phyloP scores from a whole-genome alignment of 2,113 vertebrate genomes.

The Pavo muticus region DNA sequence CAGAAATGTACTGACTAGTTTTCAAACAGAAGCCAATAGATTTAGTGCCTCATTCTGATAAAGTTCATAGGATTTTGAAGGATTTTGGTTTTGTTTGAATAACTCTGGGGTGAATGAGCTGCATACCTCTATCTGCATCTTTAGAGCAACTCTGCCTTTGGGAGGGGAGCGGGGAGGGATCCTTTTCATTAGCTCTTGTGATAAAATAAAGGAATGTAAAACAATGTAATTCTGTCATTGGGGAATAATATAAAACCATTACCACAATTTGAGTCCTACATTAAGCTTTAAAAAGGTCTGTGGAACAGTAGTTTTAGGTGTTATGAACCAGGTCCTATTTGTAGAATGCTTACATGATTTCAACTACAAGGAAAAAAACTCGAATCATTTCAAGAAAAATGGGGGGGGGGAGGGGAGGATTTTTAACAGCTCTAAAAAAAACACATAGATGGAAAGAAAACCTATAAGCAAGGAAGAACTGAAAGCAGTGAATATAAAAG shows the following conservation, averaged over 20 bases:
- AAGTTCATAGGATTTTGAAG: background rate
- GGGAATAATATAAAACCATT: background rate
- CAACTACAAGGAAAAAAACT: background rate
- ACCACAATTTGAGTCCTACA: background rate
- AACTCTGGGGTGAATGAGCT: background rate
- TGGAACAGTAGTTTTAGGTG: background rate
- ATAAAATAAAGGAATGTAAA: background rate
- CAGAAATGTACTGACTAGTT: background rate
- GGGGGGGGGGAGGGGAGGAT: fast-evolving
- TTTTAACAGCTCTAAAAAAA: background rate
- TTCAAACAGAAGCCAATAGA: background rate
- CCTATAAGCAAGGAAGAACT: background rate
- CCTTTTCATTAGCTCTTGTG: background rate
- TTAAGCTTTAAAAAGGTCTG: background rate
- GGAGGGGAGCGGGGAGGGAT: background rate
- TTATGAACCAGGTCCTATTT: background rate
- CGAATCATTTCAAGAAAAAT: background rate
- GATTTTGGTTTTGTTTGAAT: background rate
- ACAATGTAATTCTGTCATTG: background rate
- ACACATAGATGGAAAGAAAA: background rate
- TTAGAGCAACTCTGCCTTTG: background rate
- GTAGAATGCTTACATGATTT: background rate
- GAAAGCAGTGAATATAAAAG: background rate
- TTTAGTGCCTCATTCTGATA: background rate
- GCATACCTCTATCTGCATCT: background rate